phyloP scores from a whole-genome alignment of 2,888 invertebrate genomes.

The Agrotis ipsilon region DNA sequence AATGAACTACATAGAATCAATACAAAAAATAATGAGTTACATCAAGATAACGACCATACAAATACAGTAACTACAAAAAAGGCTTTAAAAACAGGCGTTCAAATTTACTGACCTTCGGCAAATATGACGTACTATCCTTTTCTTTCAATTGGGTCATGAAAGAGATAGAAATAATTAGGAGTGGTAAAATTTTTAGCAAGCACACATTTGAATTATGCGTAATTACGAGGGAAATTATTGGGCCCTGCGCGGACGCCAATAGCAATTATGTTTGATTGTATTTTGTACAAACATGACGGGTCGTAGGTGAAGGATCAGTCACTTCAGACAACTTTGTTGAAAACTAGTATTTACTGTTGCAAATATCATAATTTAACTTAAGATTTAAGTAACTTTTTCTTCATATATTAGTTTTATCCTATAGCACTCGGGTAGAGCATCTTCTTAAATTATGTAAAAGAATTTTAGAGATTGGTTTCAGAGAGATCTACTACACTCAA shows the following conservation, averaged over 20 bases:
- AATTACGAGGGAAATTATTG: background rate
- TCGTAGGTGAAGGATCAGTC: constrained; percentile 32
- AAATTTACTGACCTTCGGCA: background rate
- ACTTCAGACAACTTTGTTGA: background rate
- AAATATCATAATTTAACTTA: background rate
- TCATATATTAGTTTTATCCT: no score
- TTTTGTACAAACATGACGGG: constrained; percentile 20
- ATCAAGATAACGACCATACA: constrained; percentile 1
- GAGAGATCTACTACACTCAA: background rate
- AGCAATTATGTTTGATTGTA: constrained; percentile 26
- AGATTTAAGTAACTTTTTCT: no score
- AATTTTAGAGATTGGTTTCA: no score
- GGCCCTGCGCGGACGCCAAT: constrained; percentile 16
- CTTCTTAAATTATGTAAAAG: background rate
- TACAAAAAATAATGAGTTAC: constrained; percentile 36
- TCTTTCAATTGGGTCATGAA: background rate
- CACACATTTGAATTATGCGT: no score
- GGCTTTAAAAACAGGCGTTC: background rate
- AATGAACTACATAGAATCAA: constrained; percentile 28
- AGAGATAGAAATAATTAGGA: background rate
- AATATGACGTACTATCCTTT: background rate
- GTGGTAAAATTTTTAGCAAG: background rate
- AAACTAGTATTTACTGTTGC: constrained; percentile 9
- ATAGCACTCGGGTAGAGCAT: background rate
- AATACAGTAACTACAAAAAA: constrained; percentile 24